Conservation (phyloP, 2,113 vertebrate genomes). For the pig (Sus scrofa) region DNA sequence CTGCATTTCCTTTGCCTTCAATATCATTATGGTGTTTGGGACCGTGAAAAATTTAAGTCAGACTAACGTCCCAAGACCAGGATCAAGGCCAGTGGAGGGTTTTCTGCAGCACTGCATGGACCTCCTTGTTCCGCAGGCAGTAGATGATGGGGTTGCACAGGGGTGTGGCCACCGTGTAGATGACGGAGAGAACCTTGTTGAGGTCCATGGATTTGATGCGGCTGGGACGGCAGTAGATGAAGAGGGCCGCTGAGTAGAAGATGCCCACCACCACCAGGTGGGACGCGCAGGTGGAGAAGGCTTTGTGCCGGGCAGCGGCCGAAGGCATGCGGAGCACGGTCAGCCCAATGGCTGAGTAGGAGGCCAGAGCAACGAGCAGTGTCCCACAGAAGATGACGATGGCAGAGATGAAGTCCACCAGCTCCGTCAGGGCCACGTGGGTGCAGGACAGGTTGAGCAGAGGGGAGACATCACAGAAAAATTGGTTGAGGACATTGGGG, state of each 20-base stretch:
- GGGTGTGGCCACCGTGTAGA: slow-evolving; percentile 77
- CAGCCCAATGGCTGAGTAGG: slow-evolving; percentile 73
- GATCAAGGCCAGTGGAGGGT: not conserved
- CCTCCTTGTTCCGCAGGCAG: slow-evolving; percentile 78
- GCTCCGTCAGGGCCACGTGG: not conserved
- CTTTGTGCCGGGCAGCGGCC: slow-evolving; percentile 52
- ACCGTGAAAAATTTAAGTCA: not conserved
- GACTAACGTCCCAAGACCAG: not conserved
- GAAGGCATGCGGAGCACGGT: slow-evolving; percentile 62
- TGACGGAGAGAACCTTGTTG: slow-evolving; percentile 66
- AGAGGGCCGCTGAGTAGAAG: slow-evolving; percentile 79
- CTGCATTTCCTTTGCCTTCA: not conserved
- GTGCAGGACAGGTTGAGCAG: no score
- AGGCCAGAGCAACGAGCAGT: slow-evolving; percentile 61
- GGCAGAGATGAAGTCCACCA: slow-evolving; percentile 79
- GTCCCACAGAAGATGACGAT: slow-evolving; percentile 66
- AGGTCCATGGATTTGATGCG: slow-evolving; percentile 61
- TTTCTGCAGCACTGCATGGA: not conserved
- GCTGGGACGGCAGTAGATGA: slow-evolving; percentile 78
- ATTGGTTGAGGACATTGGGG: no score
- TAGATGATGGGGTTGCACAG: slow-evolving; percentile 77
- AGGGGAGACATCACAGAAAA: no score
- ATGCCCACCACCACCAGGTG: slow-evolving; percentile 80
- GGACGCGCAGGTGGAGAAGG: slow-evolving; percentile 83
- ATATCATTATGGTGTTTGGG: not conserved